Evolutionary conservation across 2,113 vertebrate species (phyloP).

Genomic region (Malurus melanocephalus): DNA sequence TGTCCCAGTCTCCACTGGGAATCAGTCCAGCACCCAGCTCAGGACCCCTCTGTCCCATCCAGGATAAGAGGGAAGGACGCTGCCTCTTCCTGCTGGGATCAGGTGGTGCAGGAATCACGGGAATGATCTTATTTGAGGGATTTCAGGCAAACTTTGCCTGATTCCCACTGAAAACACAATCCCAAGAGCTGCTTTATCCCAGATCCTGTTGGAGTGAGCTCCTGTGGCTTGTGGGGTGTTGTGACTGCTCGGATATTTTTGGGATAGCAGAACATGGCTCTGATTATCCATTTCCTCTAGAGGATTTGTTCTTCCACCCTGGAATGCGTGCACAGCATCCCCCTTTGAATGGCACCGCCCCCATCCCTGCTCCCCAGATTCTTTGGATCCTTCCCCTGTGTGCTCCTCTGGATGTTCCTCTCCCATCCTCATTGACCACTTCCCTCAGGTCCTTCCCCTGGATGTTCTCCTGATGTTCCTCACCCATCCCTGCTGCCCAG

Average conservation of each 20-base stretch:
- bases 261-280: not conserved
- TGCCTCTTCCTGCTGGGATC: not conserved
- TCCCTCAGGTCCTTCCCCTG: too few species aligned
- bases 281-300: not conserved
- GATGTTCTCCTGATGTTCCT: too few species aligned
- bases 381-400: not conserved
- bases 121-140: too few species aligned
- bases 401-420: not conserved
- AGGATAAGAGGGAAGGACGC: not conserved
- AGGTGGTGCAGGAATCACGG: not conserved
- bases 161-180: not conserved
- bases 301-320: too few species aligned
- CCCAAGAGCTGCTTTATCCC: not conserved
- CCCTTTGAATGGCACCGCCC: not conserved
- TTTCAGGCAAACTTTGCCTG: not conserved
- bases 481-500: too few species aligned
- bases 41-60: not conserved
- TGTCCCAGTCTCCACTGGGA: not conserved
- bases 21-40: not conserved
- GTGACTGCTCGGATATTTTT: not conserved
- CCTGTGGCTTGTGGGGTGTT: not conserved
- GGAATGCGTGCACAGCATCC: not conserved
- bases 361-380: rapidly evolving
- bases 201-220: not conserved
- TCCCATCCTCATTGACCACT: too few species aligned